Evolutionary conservation across 1,140 invertebrate species (phyloP), one percentile per base, ranked within the genome.

Genomic region (Calliphora vicina): DNA sequence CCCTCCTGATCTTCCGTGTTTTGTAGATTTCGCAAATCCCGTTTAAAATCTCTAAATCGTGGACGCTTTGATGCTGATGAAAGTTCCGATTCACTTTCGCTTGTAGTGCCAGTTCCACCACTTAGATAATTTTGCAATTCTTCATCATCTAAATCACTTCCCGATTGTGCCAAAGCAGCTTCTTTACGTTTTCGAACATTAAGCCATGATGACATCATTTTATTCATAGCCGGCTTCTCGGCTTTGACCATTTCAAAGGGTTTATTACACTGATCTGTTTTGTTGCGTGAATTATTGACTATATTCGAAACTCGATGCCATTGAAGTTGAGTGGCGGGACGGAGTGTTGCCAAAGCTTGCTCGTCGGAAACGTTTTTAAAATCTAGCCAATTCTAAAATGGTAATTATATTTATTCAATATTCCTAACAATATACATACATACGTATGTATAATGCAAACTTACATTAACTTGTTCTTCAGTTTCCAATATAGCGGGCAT

Each of bases 401-500:
- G 26, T 13, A 57, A 35, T 1, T 43, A 12, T n/a, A 2, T 67
- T 78, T n/a, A n/a, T n/a, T n/a, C n/a, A n/a, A n/a, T n/a, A n/a
- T n/a, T n/a, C n/a, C n/a, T n/a, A n/a, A n/a, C n/a, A n/a, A 9
- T 29, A 35, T 25, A 45, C 26, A 57, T 57, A 73, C 4, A 10
- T 20, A 43, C 10, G 35, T 35, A 35, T 25, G 10, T 10, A 26
- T 10, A 25, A 25, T 3, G 0, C 20, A 78, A 85, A 87, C 89
- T 90, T 89, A 94, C 94, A 84, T 93, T 89, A 84, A 96, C 92
- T 91, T 95, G 93, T 88, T 95, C 91, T 35, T 95, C 93, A 73
- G 91, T 93, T 35, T 94, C 92, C 25, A 97, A 90, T 86, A 97
- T 93, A 42, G 95, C 94, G 81, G 96, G 96, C 93, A 95, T 95